These are phyloP conservation scores for Venusia cambrica DNA, from an alignment of 2,888 invertebrate species.

Conservation along the genomic window DNA sequence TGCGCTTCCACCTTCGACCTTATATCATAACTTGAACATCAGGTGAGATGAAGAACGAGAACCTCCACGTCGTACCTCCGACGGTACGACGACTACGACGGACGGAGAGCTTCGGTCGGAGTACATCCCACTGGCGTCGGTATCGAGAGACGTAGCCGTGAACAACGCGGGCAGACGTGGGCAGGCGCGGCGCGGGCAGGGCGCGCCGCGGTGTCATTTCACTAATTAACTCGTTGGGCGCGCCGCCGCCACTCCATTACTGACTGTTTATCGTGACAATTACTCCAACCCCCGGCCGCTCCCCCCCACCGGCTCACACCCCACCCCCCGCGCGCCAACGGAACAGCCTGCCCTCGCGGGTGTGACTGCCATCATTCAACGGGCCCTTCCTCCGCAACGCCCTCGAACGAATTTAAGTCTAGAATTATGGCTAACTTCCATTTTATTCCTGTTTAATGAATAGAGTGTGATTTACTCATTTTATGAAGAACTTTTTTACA, in stretches of 20 bases:
- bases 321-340: conserved; percentile 1
- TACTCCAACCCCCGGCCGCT: conserved; percentile 43
- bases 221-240: conserved; percentile 64
- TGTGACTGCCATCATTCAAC: conserved; percentile 16
- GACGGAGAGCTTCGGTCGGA: conserved; percentile 10
- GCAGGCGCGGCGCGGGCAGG: conserved; percentile 17
- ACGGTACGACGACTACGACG: no score
- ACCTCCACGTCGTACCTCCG: no score
- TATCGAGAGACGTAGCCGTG: conserved; percentile 25
- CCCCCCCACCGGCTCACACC: conserved; percentile 12
- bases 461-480: no score
- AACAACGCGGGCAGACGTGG: conserved; percentile 18
- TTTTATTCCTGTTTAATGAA: conserved; percentile 10
- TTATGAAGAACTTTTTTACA: no score
- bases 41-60: no score
- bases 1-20: no score
- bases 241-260: conserved; percentile 64
- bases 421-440: conserved; percentile 17
- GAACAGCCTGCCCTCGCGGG: conserved; percentile 4
- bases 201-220: conserved; percentile 46
- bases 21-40: no score
- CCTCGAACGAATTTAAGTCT: conserved; percentile 13
- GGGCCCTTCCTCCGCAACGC: conserved; percentile 4
- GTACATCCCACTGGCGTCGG: conserved; percentile 4
- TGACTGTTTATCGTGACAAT: conserved; percentile 73